Percentiles rank a stretch among this genome's conserved stretches.
phyloP scores from a whole-genome alignment of 2,113 vertebrate genomes.

The Tragelaphus buxtoni region DNA sequence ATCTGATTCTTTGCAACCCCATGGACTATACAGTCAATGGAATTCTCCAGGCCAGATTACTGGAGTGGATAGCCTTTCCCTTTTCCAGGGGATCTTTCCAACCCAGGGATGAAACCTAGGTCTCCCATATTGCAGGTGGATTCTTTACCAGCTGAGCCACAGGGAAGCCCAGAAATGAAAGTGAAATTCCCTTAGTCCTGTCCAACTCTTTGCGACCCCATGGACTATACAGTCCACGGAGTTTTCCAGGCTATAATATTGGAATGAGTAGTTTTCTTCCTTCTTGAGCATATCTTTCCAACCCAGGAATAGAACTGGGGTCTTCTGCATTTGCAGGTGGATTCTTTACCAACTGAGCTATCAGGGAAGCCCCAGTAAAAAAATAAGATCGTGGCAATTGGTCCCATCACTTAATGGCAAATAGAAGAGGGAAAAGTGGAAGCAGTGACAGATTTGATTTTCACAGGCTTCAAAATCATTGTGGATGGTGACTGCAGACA shows the following conservation, averaged over 20 bases:
- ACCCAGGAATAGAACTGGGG: not conserved
- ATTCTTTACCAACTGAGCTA: not conserved
- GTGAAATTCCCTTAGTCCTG: not conserved
- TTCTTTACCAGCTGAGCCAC: not conserved
- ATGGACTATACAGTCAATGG: not conserved
- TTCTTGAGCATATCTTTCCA: not conserved
- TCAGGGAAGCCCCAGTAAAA: not conserved
- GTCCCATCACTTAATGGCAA: not conserved
- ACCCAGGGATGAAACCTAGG: not conserved
- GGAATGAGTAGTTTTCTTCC: not conserved
- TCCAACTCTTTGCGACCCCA: fast-evolving
- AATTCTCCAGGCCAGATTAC: not conserved
- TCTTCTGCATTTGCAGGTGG: not conserved
- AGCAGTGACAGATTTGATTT: not conserved
- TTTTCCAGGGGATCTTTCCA: not conserved
- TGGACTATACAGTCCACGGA: not conserved
- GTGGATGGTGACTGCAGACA: not conserved
- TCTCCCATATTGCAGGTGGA: not conserved
- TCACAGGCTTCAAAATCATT: not conserved
- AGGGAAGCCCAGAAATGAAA: not conserved
- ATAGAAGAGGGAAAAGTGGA: not conserved
- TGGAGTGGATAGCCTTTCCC: not conserved
- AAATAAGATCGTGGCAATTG: not conserved
- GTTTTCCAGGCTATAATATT: not conserved
- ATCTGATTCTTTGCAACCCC: not conserved